phyloP scores from a whole-genome alignment of 1,140 invertebrate species.

The Brachionus paranguensis region DNA sequence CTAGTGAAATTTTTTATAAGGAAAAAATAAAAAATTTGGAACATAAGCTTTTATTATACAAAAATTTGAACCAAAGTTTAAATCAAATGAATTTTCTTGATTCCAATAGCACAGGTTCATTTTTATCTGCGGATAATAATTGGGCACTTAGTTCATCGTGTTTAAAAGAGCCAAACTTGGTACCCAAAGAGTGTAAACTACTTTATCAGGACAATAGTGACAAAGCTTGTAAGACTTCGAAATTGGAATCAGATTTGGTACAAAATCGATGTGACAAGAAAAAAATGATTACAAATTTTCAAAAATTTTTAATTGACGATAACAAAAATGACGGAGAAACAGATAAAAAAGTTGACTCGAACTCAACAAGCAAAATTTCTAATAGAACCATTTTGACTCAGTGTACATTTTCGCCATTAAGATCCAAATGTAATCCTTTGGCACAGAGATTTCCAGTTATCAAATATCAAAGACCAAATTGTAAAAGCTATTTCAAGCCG shows the following conservation, averaged over 20 bases:
- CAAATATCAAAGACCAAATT: background rate
- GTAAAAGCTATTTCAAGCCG: background rate
- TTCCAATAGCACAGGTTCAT: background rate
- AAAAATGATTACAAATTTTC: background rate
- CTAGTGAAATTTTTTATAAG: background rate
- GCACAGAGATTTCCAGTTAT: background rate
- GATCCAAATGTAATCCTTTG: background rate
- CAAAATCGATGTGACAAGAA: background rate
- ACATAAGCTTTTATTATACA: background rate
- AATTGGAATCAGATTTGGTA: background rate
- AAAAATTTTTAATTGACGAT: background rate
- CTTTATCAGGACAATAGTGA: background rate
- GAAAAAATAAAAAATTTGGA: background rate
- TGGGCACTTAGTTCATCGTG: background rate
- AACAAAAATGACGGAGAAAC: background rate
- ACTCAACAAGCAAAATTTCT: background rate
- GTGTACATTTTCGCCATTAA: background rate
- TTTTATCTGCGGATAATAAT: background rate
- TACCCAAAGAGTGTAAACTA: background rate
- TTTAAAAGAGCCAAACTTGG: background rate
- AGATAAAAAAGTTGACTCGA: background rate
- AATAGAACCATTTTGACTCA: background rate
- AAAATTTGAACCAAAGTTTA: slow-evolving; percentile 7
- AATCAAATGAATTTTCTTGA: background rate
- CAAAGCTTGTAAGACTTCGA: background rate